Evolutionary conservation across 2,113 vertebrate genomes (phyloP).

Genomic region (Pelmatolapia mariae): DNA sequence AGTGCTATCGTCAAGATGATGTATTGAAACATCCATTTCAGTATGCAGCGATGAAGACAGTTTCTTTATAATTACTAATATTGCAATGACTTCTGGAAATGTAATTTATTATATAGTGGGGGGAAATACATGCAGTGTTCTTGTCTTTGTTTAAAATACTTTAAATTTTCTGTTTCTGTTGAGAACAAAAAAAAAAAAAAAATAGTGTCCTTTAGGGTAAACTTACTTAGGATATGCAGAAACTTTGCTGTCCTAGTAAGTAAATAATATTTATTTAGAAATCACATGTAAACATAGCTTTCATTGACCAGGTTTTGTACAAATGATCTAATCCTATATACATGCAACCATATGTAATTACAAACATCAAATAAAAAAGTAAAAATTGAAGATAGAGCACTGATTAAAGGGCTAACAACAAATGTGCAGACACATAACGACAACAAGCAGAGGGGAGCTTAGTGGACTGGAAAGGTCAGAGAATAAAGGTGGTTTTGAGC

Average conservation of each 20-base stretch:
- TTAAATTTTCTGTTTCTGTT: background rate
- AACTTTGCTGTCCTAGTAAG: background rate
- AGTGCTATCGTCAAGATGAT: background rate
- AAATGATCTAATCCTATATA: background rate
- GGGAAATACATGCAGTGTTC: background rate
- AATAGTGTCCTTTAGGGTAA: background rate
- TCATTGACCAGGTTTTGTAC: background rate
- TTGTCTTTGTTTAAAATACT: background rate
- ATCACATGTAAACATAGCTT: background rate
- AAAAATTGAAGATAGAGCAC: background rate
- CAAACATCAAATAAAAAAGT: background rate
- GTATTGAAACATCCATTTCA: background rate
- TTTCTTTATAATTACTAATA: background rate
- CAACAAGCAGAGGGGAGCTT: background rate
- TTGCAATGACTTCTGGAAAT: background rate
- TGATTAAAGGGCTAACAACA: background rate
- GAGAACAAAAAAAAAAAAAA: background rate
- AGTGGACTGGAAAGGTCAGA: background rate
- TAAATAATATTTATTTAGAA: background rate
- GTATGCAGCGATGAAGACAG: background rate
- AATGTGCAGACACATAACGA: background rate
- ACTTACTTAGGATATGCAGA: background rate
- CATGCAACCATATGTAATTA: background rate
- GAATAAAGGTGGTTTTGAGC: background rate
- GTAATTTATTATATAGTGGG: background rate